phyloP scores from a whole-genome alignment of 2,797 vertebrate species.

The Apogon hyalosoma region DNA sequence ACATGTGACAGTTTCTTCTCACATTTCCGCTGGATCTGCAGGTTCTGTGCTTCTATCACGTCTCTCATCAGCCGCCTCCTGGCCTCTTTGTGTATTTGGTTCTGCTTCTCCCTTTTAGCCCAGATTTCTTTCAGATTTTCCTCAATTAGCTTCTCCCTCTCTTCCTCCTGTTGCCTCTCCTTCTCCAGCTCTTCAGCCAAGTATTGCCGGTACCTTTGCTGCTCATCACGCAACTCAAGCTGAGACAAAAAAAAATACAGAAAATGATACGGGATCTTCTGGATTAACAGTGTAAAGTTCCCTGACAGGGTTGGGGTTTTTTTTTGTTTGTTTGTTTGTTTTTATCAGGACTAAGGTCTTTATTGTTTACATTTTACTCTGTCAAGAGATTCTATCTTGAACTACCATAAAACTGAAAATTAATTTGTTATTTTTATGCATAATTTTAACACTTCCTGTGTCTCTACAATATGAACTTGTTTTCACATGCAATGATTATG shows the following conservation, averaged over 20 bases:
- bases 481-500: too few relatives aligned
- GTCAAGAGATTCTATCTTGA: too few relatives aligned
- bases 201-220: conserved; percentile 84
- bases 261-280: not conserved
- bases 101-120: conserved; percentile 75
- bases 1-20: conserved; percentile 42
- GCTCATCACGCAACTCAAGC: conserved; percentile 84
- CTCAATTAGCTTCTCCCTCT: conserved; percentile 80
- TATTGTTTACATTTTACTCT: too few relatives aligned
- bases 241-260: conserved; percentile 54
- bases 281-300: too few relatives aligned
- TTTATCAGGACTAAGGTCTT: too few relatives aligned
- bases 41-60: conserved; percentile 81
- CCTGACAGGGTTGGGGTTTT: too few relatives aligned
- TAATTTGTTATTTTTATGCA: too few relatives aligned
- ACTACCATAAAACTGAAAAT: too few relatives aligned
- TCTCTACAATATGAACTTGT: too few relatives aligned
- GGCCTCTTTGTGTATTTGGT: conserved; percentile 77
- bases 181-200: conserved; percentile 81
- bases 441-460: too few relatives aligned
- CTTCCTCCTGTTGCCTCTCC: conserved; percentile 81
- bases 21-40: conserved; percentile 91
- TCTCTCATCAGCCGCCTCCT: conserved; percentile 85
- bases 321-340: too few relatives aligned
- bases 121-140: conserved; percentile 79